These are phyloP conservation scores for Epistrophe eligans DNA, from an alignment of 2,888 invertebrate species.

Conservation along the genomic window DNA sequence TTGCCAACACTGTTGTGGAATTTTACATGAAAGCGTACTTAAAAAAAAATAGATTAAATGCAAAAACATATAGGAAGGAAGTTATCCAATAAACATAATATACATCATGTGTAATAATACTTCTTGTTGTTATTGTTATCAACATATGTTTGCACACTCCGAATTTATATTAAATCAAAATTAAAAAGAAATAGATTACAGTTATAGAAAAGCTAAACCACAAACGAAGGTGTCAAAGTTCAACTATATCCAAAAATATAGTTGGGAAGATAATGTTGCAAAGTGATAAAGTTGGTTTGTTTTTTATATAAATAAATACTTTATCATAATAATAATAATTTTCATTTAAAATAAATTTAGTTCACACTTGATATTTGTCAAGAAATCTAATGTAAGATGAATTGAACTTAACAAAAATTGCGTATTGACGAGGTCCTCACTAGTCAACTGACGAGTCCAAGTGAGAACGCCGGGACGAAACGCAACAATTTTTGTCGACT, in stretches of 20 bases:
- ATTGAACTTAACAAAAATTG: too few relatives aligned
- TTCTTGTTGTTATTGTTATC: conserved; percentile 42
- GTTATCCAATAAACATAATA: conserved; percentile 6
- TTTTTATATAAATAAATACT: too few relatives aligned
- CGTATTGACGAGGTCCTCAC: too few relatives aligned
- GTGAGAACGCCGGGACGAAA: too few relatives aligned
- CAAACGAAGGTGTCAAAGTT: background rate
- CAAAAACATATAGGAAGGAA: conserved; percentile 12
- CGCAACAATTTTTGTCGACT: too few relatives aligned
- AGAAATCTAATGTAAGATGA: too few relatives aligned
- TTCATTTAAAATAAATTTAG: too few relatives aligned
- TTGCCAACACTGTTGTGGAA: conserved; percentile 25
- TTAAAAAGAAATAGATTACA: background rate
- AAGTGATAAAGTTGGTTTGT: too few relatives aligned
- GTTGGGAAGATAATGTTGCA: background rate
- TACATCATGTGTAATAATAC: background rate
- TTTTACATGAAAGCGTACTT: conserved; percentile 43
- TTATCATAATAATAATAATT: too few relatives aligned
- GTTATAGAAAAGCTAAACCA: background rate
- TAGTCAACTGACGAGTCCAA: too few relatives aligned
- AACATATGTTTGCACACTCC: conserved; percentile 5
- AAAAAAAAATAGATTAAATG: background rate
- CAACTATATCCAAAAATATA: background rate
- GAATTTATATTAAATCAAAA: conserved; percentile 17
- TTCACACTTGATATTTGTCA: too few relatives aligned